phyloP scores from a whole-genome alignment of 1,140 invertebrate genomes.

The Cyclargus thomasi region DNA sequence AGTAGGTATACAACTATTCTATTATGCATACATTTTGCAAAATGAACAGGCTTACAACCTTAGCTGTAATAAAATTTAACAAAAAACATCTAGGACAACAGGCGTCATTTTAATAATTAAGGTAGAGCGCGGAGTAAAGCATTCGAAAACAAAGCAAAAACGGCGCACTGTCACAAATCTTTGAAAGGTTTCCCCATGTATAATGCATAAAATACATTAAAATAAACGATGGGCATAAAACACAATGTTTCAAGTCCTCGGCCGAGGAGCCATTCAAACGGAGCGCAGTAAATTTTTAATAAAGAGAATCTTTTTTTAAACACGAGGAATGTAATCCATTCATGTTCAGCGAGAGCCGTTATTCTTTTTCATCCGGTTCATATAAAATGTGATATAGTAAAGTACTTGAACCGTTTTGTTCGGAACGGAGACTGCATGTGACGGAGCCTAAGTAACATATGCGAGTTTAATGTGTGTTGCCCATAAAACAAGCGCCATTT shows the following conservation, averaged over 20 bases:
- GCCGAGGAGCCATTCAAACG: background rate
- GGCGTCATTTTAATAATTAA: too few relatives aligned
- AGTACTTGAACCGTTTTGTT: conserved; percentile 20
- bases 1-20: too few relatives aligned
- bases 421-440: conserved; percentile 21
- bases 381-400: conserved; percentile 17
- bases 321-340: background rate
- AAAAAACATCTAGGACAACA: too few relatives aligned
- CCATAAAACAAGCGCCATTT: conserved; percentile 15
- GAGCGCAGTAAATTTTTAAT: conserved; percentile 1
- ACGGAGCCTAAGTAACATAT: conserved; percentile 20
- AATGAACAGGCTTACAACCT: too few relatives aligned
- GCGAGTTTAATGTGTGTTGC: conserved; percentile 21
- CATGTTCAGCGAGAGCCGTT: conserved; percentile 1
- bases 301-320: conserved; percentile 5
- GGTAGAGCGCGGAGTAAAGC: too few relatives aligned
- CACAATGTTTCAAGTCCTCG: background rate
- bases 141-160: too few relatives aligned
- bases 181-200: too few relatives aligned
- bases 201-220: too few relatives aligned
- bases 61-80: too few relatives aligned
- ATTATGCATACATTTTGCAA: too few relatives aligned
- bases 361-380: conserved; percentile 10
- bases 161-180: too few relatives aligned
- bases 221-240: background rate